phyloP scores from a whole-genome alignment of 2,113 vertebrate species.

The Epinephelus cyanopodus region DNA sequence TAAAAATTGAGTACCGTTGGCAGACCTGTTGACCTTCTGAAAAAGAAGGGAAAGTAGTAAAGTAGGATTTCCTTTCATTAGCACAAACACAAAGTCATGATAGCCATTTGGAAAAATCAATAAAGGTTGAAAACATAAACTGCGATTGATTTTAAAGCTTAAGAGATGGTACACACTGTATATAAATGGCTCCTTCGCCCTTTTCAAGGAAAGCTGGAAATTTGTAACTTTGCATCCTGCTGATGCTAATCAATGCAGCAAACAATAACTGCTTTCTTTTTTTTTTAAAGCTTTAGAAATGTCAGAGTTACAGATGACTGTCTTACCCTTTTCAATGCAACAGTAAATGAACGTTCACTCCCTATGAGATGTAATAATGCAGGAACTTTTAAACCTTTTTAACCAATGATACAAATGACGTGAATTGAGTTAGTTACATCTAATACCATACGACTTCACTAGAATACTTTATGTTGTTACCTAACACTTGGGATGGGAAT shows the following conservation, averaged over 20 bases:
- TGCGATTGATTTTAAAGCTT: conserved; percentile 51
- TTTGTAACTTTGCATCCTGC: conserved; percentile 24
- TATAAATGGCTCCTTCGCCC: conserved; percentile 5
- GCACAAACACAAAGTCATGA: conserved; percentile 54
- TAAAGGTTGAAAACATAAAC: conserved; percentile 63
- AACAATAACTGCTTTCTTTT: not conserved
- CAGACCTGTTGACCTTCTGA: conserved; percentile 47
- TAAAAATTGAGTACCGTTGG: not conserved
- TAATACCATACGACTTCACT: not conserved
- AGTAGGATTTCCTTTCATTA: conserved; percentile 63
- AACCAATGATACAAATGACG: not conserved
- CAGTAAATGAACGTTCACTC: conserved; percentile 20
- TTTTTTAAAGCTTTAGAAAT: conserved; percentile 17
- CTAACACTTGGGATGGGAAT: no score
- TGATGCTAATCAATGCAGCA: conserved; percentile 40
- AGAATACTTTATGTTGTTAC: not conserved
- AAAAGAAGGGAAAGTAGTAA: not conserved
- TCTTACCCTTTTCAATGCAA: conserved; percentile 1
- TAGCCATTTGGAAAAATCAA: conserved; percentile 63
- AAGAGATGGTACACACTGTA: conserved; percentile 22
- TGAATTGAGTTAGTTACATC: not conserved
- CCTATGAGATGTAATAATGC: not conserved
- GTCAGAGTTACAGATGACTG: conserved; percentile 14
- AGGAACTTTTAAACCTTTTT: not conserved
- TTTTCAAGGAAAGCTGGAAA: not conserved